Conservation (phyloP, 1,140 invertebrate species). For the Diachasma alloeum region DNA sequence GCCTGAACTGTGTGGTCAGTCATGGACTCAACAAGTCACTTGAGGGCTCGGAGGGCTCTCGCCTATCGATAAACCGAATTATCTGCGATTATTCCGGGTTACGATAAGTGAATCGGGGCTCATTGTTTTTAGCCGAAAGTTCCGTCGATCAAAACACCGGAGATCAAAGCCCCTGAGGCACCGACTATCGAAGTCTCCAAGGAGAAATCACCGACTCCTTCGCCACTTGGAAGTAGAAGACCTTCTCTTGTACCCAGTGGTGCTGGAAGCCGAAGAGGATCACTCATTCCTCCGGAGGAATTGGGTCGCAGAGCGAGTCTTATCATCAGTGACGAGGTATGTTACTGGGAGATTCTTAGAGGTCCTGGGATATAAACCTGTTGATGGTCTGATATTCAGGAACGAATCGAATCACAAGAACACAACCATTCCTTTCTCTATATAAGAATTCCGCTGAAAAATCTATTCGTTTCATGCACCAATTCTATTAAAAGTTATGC, state of each 20-base stretch:
- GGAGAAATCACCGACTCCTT: conserved; percentile 79
- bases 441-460: too few species aligned
- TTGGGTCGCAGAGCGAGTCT: conserved; percentile 85
- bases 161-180: conserved; percentile 79
- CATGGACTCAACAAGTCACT: conserved; percentile 32
- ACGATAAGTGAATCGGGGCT: background rate
- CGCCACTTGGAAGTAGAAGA: conserved; percentile 74
- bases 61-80: background rate
- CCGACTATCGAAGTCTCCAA: conserved; percentile 87
- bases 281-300: conserved; percentile 84
- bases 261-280: conserved; percentile 79
- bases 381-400: conserved; percentile 23
- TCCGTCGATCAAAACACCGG: conserved; percentile 59
- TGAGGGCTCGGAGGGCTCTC: conserved; percentile 29
- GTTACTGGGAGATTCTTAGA: conserved; percentile 36
- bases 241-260: conserved; percentile 79
- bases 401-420: too few species aligned
- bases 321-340: conserved; percentile 94
- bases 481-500: too few species aligned
- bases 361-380: background rate
- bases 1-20: conserved; percentile 27
- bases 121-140: background rate
- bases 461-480: too few species aligned
- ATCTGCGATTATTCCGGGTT: background rate
- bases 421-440: too few species aligned